Base-by-base conservation (phyloP, 2,113 vertebrate genomes). In the Microtus oregoni region DNA sequence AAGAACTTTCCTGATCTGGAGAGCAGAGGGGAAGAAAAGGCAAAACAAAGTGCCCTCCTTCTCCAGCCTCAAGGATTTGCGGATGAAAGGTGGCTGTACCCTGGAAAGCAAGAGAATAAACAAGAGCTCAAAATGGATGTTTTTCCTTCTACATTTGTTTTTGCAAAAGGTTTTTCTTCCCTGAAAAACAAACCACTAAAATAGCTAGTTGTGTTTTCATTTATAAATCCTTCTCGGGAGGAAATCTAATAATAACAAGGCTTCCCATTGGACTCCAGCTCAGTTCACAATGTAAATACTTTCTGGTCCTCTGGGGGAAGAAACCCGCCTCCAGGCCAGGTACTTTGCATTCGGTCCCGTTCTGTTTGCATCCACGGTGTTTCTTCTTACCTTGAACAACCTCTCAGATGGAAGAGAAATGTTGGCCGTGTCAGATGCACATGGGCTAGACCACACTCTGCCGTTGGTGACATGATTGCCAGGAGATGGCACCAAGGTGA, bases 201-300 rank as follows among this genome's bases (percentile, higher is more conserved):
- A 96, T 77, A 97, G 81, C 76, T 96, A 97, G 97, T 94, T 44
- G 96, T 96, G 73, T 95, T 95, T 97, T 98, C 44, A 95, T 98
- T 98, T 98, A 95, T 86, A 98, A 97, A 94, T 44, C 77, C 86
- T 97, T 97, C 95, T 97, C 91, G 52, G 96, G 97, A 97, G 91
- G 92, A 98, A 98, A 98, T 90, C 93, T 96, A 90, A 83, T 97
- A 97, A 97, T 97, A 97, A 97, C 82, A 96, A 97, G 89, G 41
- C 58, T 77, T 94, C 96, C 97, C 91, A 95, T 63, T 97, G 96
- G 96, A 96, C 95, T 96, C 86, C 63, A 90, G 77, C 58, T 96
- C 81, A 96, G 95, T 97, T 98, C 90, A 93, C 94, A 95, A 86
- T 95, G 97, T 97, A 89, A 97, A 97, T 94, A 97, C 86, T 32